Percentiles rank a stretch among this genome's conserved stretches.
Evolutionary conservation across 2,888 invertebrate genomes (phyloP).

Genomic region (Eurois occulta): DNA sequence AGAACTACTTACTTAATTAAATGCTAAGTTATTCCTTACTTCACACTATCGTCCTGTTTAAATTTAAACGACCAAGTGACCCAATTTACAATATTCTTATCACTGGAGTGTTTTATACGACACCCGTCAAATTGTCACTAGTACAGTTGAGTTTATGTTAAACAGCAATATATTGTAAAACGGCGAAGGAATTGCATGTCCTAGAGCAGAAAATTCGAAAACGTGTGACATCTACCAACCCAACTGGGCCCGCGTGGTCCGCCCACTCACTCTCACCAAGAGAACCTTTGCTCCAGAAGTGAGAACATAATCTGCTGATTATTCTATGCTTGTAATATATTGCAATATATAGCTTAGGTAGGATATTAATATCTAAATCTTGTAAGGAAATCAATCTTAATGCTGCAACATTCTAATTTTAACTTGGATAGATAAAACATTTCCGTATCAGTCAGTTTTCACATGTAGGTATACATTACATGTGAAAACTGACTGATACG

Average conservation of each 20-base stretch:
- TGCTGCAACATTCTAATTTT: conserved; percentile 9
- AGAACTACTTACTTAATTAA: background rate
- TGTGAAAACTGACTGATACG: too few species aligned
- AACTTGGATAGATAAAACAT: background rate
- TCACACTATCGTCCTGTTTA: conserved; percentile 29
- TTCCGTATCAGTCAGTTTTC: conserved; percentile 23
- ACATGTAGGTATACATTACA: too few species aligned
- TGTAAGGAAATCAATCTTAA: background rate
- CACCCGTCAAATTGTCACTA: background rate
- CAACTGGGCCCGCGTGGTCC: background rate
- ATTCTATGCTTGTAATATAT: background rate
- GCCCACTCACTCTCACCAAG: background rate
- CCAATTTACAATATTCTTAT: conserved; percentile 45
- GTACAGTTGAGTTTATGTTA: background rate
- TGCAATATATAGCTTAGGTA: background rate
- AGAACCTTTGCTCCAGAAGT: background rate
- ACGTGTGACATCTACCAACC: background rate
- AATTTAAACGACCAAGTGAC: conserved; percentile 28
- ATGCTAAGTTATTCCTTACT: conserved; percentile 19
- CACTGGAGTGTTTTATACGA: conserved; percentile 18
- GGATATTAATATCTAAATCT: background rate
- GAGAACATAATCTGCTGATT: background rate
- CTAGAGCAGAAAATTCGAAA: background rate
- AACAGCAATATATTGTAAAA: background rate
- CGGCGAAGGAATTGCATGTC: background rate